Percentiles rank a stretch among this genome's conserved stretches.
phyloP scores from a whole-genome alignment of 2,113 vertebrate genomes.

The Dryoscopus gambensis region DNA sequence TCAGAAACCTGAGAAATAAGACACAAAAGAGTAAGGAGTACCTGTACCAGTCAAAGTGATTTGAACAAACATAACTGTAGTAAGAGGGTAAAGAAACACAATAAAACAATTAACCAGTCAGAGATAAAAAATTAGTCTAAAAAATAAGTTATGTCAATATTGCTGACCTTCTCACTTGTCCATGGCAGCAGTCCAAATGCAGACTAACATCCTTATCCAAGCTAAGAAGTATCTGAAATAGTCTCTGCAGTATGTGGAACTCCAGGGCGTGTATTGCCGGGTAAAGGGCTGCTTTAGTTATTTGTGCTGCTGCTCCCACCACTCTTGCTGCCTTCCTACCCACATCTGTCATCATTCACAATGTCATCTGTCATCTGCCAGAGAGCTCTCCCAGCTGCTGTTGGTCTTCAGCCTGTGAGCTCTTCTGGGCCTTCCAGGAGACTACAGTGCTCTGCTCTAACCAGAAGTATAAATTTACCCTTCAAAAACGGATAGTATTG shows the following conservation, averaged over 20 bases:
- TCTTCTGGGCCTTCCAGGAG: background rate
- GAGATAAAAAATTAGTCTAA: background rate
- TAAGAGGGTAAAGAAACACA: background rate
- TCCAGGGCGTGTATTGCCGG: background rate
- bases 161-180: background rate
- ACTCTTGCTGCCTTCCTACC: background rate
- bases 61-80: background rate
- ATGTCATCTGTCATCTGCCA: background rate
- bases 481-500: background rate
- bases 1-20: background rate
- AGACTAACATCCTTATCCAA: background rate
- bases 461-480: background rate
- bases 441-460: background rate
- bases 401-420: background rate
- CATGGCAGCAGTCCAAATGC: background rate
- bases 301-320: background rate
- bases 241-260: background rate
- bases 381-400: background rate
- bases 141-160: background rate
- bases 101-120: background rate
- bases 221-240: background rate
- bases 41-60: background rate
- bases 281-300: background rate
- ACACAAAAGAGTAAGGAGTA: background rate
- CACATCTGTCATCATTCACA: background rate